These are phyloP conservation scores for Syngnathus typhle DNA, from an alignment of 2,113 vertebrate species.

Conservation along the genomic window DNA sequence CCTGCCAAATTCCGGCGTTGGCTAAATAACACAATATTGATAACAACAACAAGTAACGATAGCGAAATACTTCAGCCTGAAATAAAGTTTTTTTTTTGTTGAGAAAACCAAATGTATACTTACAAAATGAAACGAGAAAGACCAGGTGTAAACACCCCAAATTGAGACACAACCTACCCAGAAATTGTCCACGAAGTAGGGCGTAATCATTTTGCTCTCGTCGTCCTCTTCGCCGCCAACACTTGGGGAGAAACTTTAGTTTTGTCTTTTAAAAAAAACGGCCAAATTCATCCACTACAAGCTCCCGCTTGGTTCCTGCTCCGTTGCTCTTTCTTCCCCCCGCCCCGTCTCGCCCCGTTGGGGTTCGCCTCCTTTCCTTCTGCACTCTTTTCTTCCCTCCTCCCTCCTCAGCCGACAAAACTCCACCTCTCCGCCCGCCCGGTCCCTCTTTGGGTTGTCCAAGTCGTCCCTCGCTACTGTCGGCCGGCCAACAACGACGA, in stretches of 20 bases:
- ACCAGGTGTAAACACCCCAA: conserved; percentile 45
- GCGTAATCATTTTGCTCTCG: conserved; percentile 79
- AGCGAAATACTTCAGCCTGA: neutral
- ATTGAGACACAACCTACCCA: conserved; percentile 75
- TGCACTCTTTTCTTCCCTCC: conserved; percentile 48
- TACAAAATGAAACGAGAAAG: conserved; percentile 3
- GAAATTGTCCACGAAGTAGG: conserved; percentile 88
- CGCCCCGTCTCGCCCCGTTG: conserved; percentile 41
- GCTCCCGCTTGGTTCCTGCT: conserved; percentile 53
- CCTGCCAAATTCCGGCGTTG: conserved; percentile 58
- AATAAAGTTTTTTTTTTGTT: neutral
- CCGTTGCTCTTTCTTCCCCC: conserved; percentile 56
- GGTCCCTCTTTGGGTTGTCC: neutral
- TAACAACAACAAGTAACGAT: conserved; percentile 44
- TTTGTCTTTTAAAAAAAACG: neutral
- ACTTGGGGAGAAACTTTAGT: conserved; percentile 38
- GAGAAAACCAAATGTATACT: too few species aligned
- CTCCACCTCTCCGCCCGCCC: conserved; percentile 66
- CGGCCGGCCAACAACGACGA: neutral
- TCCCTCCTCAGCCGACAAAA: conserved; percentile 52
- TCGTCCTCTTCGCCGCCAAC: conserved; percentile 42
- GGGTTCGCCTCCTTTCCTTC: conserved; percentile 31
- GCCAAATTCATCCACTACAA: conserved; percentile 61
- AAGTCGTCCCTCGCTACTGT: conserved; percentile 25
- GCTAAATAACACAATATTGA: conserved; percentile 26